Evolutionary conservation across 2,113 vertebrate genomes (phyloP).

Genomic region (Petromus typicus): DNA sequence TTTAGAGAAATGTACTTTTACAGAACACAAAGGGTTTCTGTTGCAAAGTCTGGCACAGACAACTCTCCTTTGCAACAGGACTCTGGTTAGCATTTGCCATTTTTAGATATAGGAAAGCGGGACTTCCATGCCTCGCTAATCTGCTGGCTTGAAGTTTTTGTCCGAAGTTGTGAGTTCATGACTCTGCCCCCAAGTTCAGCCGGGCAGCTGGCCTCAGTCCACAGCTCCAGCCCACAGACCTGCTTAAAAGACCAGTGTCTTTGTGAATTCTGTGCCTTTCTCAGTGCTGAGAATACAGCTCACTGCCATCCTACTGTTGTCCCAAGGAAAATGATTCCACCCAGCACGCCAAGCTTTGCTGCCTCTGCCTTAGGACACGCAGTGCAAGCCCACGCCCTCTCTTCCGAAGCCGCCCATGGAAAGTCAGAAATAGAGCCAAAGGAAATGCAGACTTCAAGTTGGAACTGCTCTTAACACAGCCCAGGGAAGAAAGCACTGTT

Average conservation of each 20-base stretch:
- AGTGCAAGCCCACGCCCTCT: background rate
- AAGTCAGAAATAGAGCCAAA: conserved; percentile 59
- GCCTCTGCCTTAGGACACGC: background rate
- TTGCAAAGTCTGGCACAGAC: conserved; percentile 46
- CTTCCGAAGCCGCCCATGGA: conserved; percentile 33
- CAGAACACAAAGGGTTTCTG: conserved; percentile 69
- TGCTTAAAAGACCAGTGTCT: background rate
- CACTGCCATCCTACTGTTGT: background rate
- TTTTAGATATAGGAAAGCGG: background rate
- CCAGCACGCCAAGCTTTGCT: background rate
- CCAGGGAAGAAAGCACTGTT: background rate
- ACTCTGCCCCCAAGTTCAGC: conserved; percentile 10
- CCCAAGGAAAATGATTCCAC: background rate
- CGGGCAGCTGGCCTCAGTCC: conserved; percentile 33
- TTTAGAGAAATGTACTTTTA: background rate
- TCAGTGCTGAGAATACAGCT: background rate
- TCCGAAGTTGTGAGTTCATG: conserved; percentile 37
- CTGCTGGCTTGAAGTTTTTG: conserved; percentile 61
- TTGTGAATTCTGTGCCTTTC: background rate
- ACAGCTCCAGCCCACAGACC: background rate
- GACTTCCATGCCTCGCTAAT: conserved; percentile 54
- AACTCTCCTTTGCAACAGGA: background rate
- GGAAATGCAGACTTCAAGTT: conserved; percentile 25
- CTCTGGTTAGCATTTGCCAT: conserved; percentile 17
- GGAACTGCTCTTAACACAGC: background rate